Evolutionary conservation across 2,888 invertebrate genomes (phyloP).

Genomic region (Luffia ferchaultella): DNA sequence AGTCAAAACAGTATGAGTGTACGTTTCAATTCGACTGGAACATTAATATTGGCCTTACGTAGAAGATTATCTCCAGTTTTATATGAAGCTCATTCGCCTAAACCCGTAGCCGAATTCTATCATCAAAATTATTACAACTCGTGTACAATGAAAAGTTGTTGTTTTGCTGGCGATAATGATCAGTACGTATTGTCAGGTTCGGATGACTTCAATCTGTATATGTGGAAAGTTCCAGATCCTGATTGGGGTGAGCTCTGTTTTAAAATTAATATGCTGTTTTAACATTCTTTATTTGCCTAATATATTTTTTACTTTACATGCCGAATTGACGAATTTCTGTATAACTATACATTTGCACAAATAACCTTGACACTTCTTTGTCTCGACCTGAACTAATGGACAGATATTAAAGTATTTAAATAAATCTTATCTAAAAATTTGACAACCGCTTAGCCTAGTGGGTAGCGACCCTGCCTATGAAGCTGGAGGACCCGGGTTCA

Average conservation of each 20-base stretch:
- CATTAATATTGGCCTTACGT: constrained; percentile 80
- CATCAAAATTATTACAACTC: constrained; percentile 93
- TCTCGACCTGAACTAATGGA: too few species aligned
- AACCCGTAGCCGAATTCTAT: constrained; percentile 85
- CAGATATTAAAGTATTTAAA: too few species aligned
- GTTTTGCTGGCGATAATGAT: constrained; percentile 90
- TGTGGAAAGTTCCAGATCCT: constrained; percentile 88
- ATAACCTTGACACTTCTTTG: too few species aligned
- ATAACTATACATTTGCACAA: too few species aligned
- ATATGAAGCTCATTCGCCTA: constrained; percentile 73
- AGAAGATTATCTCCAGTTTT: constrained; percentile 88
- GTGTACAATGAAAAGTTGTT: constrained; percentile 97
- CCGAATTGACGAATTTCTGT: background rate
- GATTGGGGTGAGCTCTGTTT: constrained; percentile 39
- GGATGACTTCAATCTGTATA: constrained; percentile 93
- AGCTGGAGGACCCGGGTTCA: too few species aligned
- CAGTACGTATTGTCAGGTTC: constrained; percentile 93
- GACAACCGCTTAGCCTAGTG: too few species aligned
- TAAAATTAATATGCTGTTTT: too few species aligned
- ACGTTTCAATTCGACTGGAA: constrained; percentile 84
- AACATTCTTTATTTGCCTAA: background rate
- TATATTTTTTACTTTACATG: too few species aligned
- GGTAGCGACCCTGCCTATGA: too few species aligned
- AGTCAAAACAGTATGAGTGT: constrained; percentile 89
- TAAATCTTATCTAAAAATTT: too few species aligned